Evolutionary conservation across 2,113 vertebrate species (phyloP), one percentile per base, ranked within the genome.

Genomic region (Coturnix japonica): DNA sequence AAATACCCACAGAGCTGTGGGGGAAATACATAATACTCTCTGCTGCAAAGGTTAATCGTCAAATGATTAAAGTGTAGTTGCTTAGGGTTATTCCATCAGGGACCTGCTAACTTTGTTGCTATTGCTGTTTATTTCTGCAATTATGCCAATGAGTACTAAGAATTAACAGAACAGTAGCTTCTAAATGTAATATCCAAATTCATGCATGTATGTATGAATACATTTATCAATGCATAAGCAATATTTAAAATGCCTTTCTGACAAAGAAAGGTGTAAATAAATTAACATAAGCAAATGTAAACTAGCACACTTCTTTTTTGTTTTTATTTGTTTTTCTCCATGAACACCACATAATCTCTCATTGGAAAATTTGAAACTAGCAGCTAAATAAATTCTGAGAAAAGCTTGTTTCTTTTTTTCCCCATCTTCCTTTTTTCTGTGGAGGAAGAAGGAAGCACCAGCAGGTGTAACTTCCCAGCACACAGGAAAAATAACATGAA

Each of bases 71-170:
- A 94, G 31, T 54, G 15, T 18, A 26, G 49, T 16, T 93, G 37
- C 91, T 96, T 83, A 70, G 66, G 59, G 51, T 91, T 83, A 79
- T 93, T 89, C 54, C 59, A 75, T 26, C 23, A 61, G 9, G 8
- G 73, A 60, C 57, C 44, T 51, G 20, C 39, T 67, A 73, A 76
- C 2, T 89, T 81, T 73, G 80, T 70, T 75, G 51, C 66, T 90
- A 73, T 33, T 91, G 49, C 31, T 56, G 21, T 18, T 25, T 87
- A 33, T 94, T 93, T 70, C 9, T 12, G 20, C 46, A 87, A n/a
- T 85, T 79, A 59, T 82, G 47, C 23, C 37, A 13, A 82, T 20
- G 11, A 21, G 6, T 11, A 1, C 54, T 59, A 70, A 20, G 4
- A 33, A 23, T 11, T 2, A 65, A 8, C 66, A 35, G 28, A 84